These are phyloP conservation scores for Chauna torquata DNA, from an alignment of 2,113 vertebrate genomes.

Conservation along the genomic window DNA sequence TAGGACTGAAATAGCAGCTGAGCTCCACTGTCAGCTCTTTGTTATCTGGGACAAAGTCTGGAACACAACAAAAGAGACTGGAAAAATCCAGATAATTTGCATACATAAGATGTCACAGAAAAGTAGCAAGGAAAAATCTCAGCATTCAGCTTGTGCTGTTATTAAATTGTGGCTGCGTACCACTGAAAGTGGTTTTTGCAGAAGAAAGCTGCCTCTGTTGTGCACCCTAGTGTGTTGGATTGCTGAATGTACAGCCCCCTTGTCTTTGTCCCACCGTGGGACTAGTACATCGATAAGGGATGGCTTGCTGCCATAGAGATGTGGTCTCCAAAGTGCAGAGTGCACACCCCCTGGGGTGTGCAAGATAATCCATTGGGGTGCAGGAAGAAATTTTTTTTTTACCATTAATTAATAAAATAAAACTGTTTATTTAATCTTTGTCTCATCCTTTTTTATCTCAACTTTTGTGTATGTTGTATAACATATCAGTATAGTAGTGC, in stretches of 20 bases:
- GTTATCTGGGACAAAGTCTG: conserved; percentile 8
- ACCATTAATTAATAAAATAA: not conserved
- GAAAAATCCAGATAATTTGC: conserved; percentile 6
- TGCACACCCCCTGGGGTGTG: accelerated
- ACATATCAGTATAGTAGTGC: not conserved
- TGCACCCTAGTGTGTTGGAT: not conserved
- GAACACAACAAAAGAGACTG: not conserved
- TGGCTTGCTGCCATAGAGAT: not conserved
- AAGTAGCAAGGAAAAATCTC: not conserved
- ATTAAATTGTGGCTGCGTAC: not conserved
- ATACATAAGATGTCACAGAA: not conserved
- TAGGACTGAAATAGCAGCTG: not conserved
- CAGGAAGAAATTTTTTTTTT: not conserved
- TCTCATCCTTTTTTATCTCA: not conserved
- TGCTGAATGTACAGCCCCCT: not conserved
- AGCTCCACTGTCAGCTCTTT: not conserved
- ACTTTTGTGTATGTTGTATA: not conserved
- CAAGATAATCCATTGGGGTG: not conserved
- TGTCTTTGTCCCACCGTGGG: not conserved
- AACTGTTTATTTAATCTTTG: not conserved
- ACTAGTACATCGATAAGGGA: not conserved
- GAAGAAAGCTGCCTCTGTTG: not conserved
- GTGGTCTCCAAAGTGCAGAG: not conserved
- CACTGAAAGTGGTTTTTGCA: not conserved
- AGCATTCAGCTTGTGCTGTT: not conserved